Evolutionary conservation across 2,797 vertebrate genomes (phyloP).

Genomic region (Esox masquinongy): DNA sequence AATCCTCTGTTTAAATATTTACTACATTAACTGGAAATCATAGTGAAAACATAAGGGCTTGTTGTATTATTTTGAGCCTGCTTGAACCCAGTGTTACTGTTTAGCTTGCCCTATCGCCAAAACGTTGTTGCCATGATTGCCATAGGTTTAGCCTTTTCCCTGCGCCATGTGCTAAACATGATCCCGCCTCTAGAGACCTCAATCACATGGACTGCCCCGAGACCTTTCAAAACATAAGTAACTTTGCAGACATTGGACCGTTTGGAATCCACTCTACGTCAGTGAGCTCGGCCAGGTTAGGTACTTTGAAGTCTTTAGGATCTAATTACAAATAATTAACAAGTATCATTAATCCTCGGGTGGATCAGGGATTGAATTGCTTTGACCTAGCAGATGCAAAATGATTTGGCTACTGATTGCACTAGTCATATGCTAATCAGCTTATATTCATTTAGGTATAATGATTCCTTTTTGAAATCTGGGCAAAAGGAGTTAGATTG

Average conservation of each 20-base stretch:
- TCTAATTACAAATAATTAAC: constrained; percentile 56
- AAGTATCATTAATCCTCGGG: constrained; percentile 48
- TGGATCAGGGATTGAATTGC: constrained; percentile 37
- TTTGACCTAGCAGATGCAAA: constrained; percentile 36
- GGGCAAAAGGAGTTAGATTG: not conserved
- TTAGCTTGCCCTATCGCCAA: constrained; percentile 27
- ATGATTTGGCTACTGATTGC: constrained; percentile 35
- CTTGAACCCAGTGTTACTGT: constrained; percentile 4
- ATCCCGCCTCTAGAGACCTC: constrained; percentile 55
- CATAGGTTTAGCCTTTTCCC: constrained; percentile 53
- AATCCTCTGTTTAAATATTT: not conserved
- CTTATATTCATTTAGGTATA: not conserved
- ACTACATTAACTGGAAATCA: not conserved
- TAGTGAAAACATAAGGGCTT: not conserved
- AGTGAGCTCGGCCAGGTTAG: constrained; percentile 54
- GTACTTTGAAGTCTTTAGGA: constrained; percentile 44
- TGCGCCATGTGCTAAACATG: constrained; percentile 66
- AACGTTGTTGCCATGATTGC: constrained; percentile 40
- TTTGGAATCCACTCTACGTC: constrained; percentile 48
- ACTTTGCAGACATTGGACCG: constrained; percentile 65
- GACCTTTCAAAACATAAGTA: constrained; percentile 64
- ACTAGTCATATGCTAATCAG: constrained; percentile 6
- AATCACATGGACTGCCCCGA: constrained; percentile 54
- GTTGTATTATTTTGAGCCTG: not conserved
- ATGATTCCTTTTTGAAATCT: not conserved